These are phyloP conservation scores for Anas bernieri DNA, from an alignment of 2,797 vertebrate genomes.

Conservation along the genomic window DNA sequence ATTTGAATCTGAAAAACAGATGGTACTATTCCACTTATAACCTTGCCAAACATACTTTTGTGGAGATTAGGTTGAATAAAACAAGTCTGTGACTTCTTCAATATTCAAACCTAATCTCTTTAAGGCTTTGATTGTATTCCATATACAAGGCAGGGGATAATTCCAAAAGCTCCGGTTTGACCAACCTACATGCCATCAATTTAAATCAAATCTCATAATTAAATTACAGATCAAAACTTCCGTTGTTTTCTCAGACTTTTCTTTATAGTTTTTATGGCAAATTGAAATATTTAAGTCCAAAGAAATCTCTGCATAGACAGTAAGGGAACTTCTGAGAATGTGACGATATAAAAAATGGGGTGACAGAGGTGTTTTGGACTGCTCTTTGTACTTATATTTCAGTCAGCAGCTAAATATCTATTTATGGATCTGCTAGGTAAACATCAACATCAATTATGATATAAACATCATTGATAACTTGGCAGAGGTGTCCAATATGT, in stretches of 20 bases:
- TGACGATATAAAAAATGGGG: background rate
- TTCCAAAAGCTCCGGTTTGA: background rate
- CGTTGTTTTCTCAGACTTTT: background rate
- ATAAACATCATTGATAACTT: background rate
- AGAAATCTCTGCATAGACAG: background rate
- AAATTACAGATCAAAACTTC: background rate
- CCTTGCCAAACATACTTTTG: background rate
- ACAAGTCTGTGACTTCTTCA: background rate
- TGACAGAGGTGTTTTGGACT: background rate
- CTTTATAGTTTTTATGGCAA: background rate
- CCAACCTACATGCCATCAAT: background rate
- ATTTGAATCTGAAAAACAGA: background rate
- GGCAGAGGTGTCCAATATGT: background rate
- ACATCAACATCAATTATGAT: background rate
- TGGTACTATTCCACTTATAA: background rate
- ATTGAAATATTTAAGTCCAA: background rate
- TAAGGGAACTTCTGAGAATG: background rate
- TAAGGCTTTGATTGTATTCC: background rate
- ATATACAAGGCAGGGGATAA: background rate
- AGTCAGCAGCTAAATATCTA: background rate
- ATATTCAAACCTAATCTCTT: background rate
- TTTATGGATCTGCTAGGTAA: background rate
- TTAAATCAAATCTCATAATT: background rate
- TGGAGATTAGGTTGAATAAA: background rate
- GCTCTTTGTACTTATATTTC: background rate